Evolutionary conservation across 2,113 vertebrate genomes (phyloP), one percentile per base, ranked within the genome.

Genomic region (Psophia crepitans): DNA sequence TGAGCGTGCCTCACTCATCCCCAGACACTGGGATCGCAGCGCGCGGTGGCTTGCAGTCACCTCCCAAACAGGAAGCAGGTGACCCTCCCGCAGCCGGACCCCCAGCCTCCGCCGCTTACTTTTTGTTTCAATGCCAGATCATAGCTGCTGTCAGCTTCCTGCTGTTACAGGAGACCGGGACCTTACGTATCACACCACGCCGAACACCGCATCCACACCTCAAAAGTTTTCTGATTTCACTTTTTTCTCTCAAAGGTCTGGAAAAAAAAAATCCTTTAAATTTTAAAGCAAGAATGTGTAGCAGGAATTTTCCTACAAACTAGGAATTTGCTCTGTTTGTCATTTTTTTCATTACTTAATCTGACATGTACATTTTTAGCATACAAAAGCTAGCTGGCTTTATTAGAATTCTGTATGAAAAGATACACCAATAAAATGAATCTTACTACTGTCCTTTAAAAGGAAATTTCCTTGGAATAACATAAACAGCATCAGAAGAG

Each of bases 1-100:
- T 0, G 21, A 68, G 24, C 35, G 16, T 43, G 79, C 39, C 65
- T 88, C 37, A 4, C 28, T 32, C 9, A 15, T 3, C 12, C 23
- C 22, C 53, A 56, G 60, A 58, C 33, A 48, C 11, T 12, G 23
- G 18, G 84, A 74, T 41, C 20, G 57, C 53, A 35, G 13, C 0
- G 1, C 0, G 2, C 1, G 1, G 21, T 32, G 48, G 13, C 64
- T 43, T 22, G 37, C 35, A 39, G 35, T 39, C 33, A 5, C 20
- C 54, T 88, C 21, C 65, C 33, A 41, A 41, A 46, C 12, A 6
- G 27, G 7, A 21, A 84, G 39, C 35, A 33, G 19, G 32, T 46
- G 57, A 78, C 17, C 18, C 14, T 65, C 20, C 44, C 0, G 1
- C 51, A 24, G 53, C 12, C 69, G n/a, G 68, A 20, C 3, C 68